phyloP scores from a whole-genome alignment of 1,140 invertebrate species.

The Anastrepha obliqua region DNA sequence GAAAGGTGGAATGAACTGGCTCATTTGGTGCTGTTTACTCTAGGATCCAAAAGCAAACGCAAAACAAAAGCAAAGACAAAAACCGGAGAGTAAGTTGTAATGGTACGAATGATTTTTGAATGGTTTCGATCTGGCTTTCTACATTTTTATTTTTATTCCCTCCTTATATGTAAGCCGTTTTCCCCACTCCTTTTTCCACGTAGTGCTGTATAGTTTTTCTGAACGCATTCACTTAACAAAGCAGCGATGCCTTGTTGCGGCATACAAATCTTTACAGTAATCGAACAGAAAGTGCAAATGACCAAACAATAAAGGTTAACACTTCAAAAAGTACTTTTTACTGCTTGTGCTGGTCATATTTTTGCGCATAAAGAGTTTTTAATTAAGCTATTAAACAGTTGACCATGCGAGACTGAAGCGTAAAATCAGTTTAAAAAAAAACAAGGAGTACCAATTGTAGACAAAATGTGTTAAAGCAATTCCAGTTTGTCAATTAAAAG shows the following conservation, averaged over 20 bases:
- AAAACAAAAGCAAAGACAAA: not conserved
- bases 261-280: not conserved
- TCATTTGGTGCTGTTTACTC: not conserved
- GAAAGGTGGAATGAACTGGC: conserved; percentile 21
- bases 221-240: not conserved
- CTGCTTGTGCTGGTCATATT: not conserved
- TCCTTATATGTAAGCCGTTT: not conserved
- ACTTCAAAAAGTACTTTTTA: not conserved
- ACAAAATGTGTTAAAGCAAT: no score
- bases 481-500: no score
- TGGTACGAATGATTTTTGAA: not conserved
- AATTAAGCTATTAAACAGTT: not conserved
- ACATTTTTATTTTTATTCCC: conserved; percentile 4
- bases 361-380: not conserved
- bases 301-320: not conserved
- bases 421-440: no score
- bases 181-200: not conserved
- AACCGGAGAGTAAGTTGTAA: not conserved
- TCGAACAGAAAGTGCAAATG: not conserved
- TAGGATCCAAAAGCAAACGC: not conserved
- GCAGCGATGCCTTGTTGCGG: not conserved
- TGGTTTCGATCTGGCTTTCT: not conserved
- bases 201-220: not conserved
- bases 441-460: no score
- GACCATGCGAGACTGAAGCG: no score